A percentile compares a stretch with the other conserved stretches of the same genome.
phyloP scores from a whole-genome alignment of 2,113 vertebrate genomes.

The Amazona vittata region DNA sequence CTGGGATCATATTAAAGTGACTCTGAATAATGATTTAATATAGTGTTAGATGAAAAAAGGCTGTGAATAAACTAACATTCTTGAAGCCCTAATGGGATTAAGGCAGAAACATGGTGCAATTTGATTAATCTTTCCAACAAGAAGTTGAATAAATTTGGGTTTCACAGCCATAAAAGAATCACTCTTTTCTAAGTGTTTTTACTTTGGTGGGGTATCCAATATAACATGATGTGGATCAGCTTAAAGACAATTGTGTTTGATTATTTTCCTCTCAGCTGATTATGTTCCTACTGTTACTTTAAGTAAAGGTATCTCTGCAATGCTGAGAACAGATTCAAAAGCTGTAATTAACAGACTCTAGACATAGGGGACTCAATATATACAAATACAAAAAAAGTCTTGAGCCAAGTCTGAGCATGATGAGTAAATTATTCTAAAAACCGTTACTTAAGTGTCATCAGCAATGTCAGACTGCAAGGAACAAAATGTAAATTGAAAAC shows the following conservation, averaged over 20 bases:
- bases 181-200: neutral
- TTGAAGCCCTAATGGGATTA: neutral
- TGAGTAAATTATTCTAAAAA: conserved; percentile 20
- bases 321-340: neutral
- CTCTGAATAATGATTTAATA: neutral
- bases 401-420: neutral
- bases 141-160: neutral
- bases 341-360: neutral
- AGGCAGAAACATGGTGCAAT: neutral
- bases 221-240: neutral
- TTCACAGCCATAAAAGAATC: neutral
- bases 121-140: conserved; percentile 17
- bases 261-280: conserved; percentile 4
- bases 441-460: neutral
- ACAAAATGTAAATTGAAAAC: neutral
- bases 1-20: neutral
- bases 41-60: neutral
- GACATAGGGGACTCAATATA: neutral
- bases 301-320: neutral
- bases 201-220: neutral
- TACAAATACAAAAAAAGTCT: neutral
- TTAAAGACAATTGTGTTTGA: conserved; percentile 4
- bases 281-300: conserved; percentile 2
- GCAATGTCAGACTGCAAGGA: neutral
- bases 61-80: neutral